Conservation (phyloP, 2,888 invertebrate genomes). For the Hedya salicella region DNA sequence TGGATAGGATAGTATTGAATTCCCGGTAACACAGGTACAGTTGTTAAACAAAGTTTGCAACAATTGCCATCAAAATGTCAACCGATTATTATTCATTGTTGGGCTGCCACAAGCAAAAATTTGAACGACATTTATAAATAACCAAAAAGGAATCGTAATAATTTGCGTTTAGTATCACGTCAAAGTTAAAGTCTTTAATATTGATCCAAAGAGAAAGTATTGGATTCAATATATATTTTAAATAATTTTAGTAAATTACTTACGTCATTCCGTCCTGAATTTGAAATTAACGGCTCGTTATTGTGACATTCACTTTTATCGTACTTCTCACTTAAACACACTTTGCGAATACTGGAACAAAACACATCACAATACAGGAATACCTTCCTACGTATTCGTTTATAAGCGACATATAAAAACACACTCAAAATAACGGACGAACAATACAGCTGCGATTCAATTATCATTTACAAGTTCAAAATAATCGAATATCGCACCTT, state of each 20-base stretch:
- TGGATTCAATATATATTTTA: conserved; percentile 5
- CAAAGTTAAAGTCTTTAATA: neutral
- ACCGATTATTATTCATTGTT: too few species aligned
- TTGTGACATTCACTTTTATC: conserved; percentile 70
- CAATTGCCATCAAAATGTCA: too few species aligned
- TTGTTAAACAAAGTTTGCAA: too few species aligned
- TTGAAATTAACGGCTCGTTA: conserved; percentile 63
- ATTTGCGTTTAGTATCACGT: too few species aligned
- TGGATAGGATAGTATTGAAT: too few species aligned
- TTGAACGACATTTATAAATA: too few species aligned
- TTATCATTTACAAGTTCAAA: conserved; percentile 50
- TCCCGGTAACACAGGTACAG: too few species aligned
- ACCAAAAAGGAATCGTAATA: too few species aligned
- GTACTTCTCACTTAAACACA: conserved; percentile 76
- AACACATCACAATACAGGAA: conserved; percentile 47
- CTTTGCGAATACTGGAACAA: conserved; percentile 75
- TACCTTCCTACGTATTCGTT: conserved; percentile 44
- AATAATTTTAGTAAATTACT: conserved; percentile 49
- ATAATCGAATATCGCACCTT: conserved; percentile 70
- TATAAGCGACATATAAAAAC: conserved; percentile 49
- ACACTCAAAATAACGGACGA: conserved; percentile 54
- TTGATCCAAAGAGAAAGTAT: neutral
- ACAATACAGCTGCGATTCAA: conserved; percentile 62
- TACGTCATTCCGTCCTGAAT: conserved; percentile 68
- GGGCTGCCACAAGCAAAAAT: too few species aligned